Conservation (phyloP, 2,888 invertebrate species). For the Nomada flava region DNA sequence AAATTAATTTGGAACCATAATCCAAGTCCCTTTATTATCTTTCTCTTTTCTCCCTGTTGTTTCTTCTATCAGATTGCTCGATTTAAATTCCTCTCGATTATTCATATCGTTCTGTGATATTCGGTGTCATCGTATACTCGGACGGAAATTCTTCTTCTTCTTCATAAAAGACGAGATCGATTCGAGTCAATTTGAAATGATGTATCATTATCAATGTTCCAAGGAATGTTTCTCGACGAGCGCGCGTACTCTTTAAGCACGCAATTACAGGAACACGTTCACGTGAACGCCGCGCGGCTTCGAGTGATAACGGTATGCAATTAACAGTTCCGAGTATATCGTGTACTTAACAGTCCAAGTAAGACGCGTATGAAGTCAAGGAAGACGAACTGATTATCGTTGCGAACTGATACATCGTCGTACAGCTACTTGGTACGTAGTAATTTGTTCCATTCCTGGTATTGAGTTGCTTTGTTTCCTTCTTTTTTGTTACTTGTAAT, state of each 20-base stretch:
- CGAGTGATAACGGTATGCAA: constrained; percentile 41
- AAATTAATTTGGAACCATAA: constrained; percentile 69
- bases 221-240: constrained; percentile 4
- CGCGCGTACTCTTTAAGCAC: neutral
- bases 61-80: constrained; percentile 7
- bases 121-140: neutral
- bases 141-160: neutral
- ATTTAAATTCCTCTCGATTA: neutral
- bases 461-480: neutral
- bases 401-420: constrained; percentile 6
- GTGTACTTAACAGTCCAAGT: constrained; percentile 35
- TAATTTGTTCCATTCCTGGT: neutral
- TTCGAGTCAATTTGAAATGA: neutral
- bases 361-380: constrained; percentile 25
- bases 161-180: neutral
- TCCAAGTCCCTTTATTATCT: constrained; percentile 20
- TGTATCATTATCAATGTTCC: neutral
- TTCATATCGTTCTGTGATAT: neutral
- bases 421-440: neutral
- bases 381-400: constrained; percentile 23
- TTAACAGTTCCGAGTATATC: constrained; percentile 39
- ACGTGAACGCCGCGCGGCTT: constrained; percentile 17
- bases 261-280: neutral
- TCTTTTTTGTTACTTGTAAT: too few relatives aligned
- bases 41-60: constrained; percentile 15